Conservation (phyloP, 2,797 vertebrate species). For the Danionella dracula region DNA sequence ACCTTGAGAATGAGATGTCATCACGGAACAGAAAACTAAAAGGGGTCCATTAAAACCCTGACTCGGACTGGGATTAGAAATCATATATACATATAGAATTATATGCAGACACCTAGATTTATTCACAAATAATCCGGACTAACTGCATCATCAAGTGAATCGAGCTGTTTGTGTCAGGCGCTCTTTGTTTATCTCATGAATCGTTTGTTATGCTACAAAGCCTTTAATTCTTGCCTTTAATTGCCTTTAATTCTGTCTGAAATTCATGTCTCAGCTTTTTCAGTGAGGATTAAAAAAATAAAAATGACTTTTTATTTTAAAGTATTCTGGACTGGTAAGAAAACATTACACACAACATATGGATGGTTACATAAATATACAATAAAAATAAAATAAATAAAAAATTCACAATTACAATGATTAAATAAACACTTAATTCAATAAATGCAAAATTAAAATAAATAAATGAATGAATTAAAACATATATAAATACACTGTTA, state of each 20-base stretch:
- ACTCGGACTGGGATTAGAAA: neutral
- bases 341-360: no score
- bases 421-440: no score
- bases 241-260: slow-evolving; percentile 4
- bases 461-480: no score
- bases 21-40: slow-evolving; percentile 35
- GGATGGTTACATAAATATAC: no score
- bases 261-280: neutral
- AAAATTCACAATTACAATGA: no score
- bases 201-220: slow-evolving; percentile 15
- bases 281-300: slow-evolving; percentile 3
- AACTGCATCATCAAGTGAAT: slow-evolving; percentile 20
- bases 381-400: no score
- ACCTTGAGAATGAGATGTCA: slow-evolving; percentile 27
- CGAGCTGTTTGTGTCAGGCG: slow-evolving; percentile 20
- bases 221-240: no score
- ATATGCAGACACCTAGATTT: slow-evolving; percentile 27
- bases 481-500: no score
- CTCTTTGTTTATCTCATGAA: slow-evolving; percentile 8
- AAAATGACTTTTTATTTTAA: neutral
- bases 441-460: no score
- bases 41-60: slow-evolving; percentile 14
- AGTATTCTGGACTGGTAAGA: no score
- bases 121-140: slow-evolving; percentile 37
- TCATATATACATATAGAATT: slow-evolving; percentile 14